A percentile compares a stretch with the other conserved stretches of the same genome.
phyloP scores from a whole-genome alignment of 2,113 vertebrate genomes.

The Podiceps cristatus region DNA sequence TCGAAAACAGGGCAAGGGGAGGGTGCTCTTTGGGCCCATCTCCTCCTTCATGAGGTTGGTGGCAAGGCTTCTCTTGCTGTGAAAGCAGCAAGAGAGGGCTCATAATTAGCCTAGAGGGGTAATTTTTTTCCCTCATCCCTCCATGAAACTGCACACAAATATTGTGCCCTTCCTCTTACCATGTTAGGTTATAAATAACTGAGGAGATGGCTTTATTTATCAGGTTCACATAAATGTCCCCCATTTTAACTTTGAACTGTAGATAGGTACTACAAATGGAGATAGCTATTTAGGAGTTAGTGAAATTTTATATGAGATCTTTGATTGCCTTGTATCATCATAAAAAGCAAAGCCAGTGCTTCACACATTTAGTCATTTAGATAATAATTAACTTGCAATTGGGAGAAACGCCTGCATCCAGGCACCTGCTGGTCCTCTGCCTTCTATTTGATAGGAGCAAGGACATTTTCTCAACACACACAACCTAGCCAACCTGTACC shows the following conservation, averaged over 20 bases:
- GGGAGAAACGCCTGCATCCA: background rate
- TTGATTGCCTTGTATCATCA: background rate
- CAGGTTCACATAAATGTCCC: background rate
- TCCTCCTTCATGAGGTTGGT: background rate
- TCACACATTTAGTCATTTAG: background rate
- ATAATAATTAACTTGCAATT: conserved; percentile 27
- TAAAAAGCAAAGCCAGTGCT: background rate
- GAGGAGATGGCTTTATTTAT: conserved; percentile 24
- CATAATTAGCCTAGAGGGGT: background rate
- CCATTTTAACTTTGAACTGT: background rate
- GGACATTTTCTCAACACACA: background rate
- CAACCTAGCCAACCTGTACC: background rate
- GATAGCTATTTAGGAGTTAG: background rate
- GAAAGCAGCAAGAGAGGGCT: background rate
- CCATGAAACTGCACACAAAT: background rate
- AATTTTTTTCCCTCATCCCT: background rate
- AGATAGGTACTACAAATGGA: background rate
- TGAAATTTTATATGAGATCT: background rate
- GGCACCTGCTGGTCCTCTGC: background rate
- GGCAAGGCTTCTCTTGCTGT: background rate
- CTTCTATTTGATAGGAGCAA: background rate
- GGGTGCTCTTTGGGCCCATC: background rate
- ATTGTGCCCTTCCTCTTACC: background rate
- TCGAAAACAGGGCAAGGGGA: background rate
- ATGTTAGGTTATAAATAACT: background rate